phyloP scores from a whole-genome alignment of 1,140 invertebrate species.

The Drosophila malerkotliana region DNA sequence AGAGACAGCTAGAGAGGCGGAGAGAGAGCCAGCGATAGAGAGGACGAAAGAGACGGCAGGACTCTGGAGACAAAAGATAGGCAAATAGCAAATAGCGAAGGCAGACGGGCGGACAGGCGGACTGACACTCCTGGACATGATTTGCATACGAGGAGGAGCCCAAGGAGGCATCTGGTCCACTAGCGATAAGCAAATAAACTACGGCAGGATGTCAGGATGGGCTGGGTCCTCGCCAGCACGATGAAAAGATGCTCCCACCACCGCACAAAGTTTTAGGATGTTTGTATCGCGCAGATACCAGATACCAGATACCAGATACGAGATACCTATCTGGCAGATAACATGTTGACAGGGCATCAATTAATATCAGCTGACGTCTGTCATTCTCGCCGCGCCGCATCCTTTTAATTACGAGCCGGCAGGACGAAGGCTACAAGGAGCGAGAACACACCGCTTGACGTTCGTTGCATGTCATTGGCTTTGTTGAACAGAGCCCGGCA shows the following conservation, averaged over 20 bases:
- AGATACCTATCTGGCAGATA: background rate
- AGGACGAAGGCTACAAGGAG: background rate
- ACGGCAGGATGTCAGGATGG: conserved; percentile 2
- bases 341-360: conserved; percentile 46
- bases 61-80: conserved; percentile 51
- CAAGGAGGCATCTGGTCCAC: conserved; percentile 4
- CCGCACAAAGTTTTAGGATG: background rate
- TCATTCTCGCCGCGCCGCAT: conserved; percentile 30
- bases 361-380: conserved; percentile 53
- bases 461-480: conserved; percentile 68
- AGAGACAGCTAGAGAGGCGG: background rate
- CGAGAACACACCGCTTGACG: conserved; percentile 57
- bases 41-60: conserved; percentile 13
- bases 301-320: background rate
- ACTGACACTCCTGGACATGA: conserved; percentile 30
- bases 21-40: background rate
- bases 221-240: background rate
- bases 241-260: background rate
- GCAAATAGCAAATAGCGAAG: conserved; percentile 62
- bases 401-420: conserved; percentile 30
- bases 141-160: conserved; percentile 47
- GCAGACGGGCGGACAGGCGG: conserved; percentile 39
- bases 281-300: conserved; percentile 1
- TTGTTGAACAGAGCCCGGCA: conserved; percentile 47
- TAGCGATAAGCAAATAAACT: conserved; percentile 53